phyloP scores from a whole-genome alignment of 2,888 invertebrate genomes.

The Meghimatium bilineatum region DNA sequence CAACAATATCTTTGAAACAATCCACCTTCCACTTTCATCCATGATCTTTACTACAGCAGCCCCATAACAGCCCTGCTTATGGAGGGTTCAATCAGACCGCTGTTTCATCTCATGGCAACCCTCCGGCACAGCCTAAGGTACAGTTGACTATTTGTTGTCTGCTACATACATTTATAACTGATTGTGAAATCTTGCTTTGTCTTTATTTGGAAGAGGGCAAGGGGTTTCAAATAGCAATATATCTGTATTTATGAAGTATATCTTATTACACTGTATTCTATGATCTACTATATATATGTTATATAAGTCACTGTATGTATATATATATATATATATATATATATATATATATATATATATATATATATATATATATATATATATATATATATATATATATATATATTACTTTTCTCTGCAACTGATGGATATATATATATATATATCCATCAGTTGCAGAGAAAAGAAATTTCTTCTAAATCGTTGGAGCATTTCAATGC shows the following conservation, averaged over 20 bases:
- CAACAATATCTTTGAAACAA: background rate
- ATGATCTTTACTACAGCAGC: slow-evolving; percentile 11
- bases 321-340: too few species aligned
- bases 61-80: slow-evolving; percentile 20
- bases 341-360: too few species aligned
- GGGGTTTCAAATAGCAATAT: too few species aligned
- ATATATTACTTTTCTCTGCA: too few species aligned
- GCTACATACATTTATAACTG: background rate
- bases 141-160: slow-evolving; percentile 1
- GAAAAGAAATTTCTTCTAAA: background rate
- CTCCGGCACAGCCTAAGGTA: slow-evolving; percentile 22
- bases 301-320: too few species aligned
- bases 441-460: background rate
- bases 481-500: slow-evolving; percentile 13
- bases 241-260: background rate
- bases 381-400: too few species aligned
- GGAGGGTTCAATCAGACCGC: slow-evolving; percentile 24
- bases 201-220: too few species aligned
- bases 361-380: too few species aligned
- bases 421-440: too few species aligned
- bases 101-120: slow-evolving; percentile 6
- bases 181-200: too few species aligned
- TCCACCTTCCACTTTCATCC: background rate
- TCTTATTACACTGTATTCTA: background rate
- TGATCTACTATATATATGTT: too few species aligned